Evolutionary conservation across 2,113 vertebrate species (phyloP), one percentile per base, ranked within the genome.

Genomic region (Cinclus mexicanus): DNA sequence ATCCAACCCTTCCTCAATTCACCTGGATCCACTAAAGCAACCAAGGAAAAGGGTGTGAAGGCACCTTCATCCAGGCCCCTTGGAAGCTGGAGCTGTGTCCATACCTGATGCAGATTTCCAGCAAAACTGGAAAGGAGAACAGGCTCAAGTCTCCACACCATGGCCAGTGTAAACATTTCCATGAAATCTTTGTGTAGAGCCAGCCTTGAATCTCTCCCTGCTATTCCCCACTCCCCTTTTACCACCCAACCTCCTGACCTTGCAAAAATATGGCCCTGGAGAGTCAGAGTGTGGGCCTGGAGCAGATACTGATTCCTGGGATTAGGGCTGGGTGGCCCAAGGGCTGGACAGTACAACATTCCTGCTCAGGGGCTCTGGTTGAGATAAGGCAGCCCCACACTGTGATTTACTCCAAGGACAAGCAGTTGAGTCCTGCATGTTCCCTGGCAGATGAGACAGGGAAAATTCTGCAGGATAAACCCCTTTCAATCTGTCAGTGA

Each of bases 241-340:
- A 75, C 87, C 74, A 83, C 46, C 67, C 93, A 94, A n/a, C 90
- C 85, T 88, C 64, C 90, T 94, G 94, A 93, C 94, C 87, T 86
- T 49, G 52, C 72, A 74, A 8, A 96, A 94, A 61, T 44, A 9
- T 2, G 28, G 75, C 79, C 70, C 79, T 52, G 75, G 63, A 85
- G 82, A 71, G 85, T 91, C 82, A 83, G 75, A 70, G 87, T 15
- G 12, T 41, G 71, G 47, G 35, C n/a, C 71, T 80, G 93, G 95
- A 95, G 90, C 78, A 80, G 78, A 68, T 24, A n/a, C 63, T 94
- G 83, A 35, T 89, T 74, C 55, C 91, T 87, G 94, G 94, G 93
- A 89, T 93, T 77, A 74, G 35, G 56, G 42, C 63, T 94, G 93
- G 94, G 95, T 92, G 94, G 92, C 90, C 94, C 6, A 3, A 72